Conservation (phyloP, 2,797 vertebrate species). For the Cossypha heuglini region DNA sequence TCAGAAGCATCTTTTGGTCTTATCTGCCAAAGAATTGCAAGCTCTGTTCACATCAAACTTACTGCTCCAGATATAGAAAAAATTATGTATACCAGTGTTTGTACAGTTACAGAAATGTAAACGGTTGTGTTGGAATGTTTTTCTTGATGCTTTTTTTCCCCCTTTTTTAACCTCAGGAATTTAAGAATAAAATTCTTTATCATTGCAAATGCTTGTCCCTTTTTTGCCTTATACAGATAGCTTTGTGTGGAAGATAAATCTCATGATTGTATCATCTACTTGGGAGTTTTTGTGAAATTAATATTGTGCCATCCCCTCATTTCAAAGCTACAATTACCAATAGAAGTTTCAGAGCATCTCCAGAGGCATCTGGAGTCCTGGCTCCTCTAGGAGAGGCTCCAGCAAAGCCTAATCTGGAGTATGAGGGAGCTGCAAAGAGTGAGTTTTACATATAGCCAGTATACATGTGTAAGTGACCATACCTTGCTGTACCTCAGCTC, state of each 20-base stretch:
- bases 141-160: conserved; percentile 16
- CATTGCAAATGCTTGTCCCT: not conserved
- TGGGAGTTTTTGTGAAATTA: not conserved
- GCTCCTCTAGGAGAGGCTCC: not conserved
- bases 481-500: not conserved
- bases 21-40: conserved; percentile 62
- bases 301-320: not conserved
- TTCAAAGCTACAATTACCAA: not conserved
- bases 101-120: conserved; percentile 5
- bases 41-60: not conserved
- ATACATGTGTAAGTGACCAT: accelerated
- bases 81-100: not conserved
- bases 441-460: not conserved
- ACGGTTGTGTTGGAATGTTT: conserved; percentile 37
- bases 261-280: not conserved
- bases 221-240: not conserved
- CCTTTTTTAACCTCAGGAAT: conserved; percentile 70
- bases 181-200: conserved; percentile 63
- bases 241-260: not conserved
- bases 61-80: not conserved
- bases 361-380: not conserved
- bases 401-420: not conserved
- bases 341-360: not conserved
- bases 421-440: not conserved
- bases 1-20: conserved; percentile 15